Evolutionary conservation across 2,888 invertebrate species (phyloP).

Genomic region (Ernsta delagoae): DNA sequence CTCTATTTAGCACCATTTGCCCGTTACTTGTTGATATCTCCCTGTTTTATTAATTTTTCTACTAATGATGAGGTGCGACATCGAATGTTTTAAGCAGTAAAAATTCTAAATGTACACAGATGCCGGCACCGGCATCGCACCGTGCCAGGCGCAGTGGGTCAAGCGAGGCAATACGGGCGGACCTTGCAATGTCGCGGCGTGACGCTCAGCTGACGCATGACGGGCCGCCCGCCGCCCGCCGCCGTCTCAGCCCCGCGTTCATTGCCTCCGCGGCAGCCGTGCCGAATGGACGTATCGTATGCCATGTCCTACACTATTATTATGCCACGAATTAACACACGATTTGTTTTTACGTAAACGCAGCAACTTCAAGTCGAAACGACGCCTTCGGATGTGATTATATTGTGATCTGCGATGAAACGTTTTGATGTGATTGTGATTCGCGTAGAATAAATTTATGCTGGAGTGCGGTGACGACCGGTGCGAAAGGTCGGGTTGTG

Average conservation of each 20-base stretch:
- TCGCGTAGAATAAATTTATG: conserved; percentile 66
- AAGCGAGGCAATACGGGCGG: conserved; percentile 76
- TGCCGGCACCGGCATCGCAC: conserved; percentile 48
- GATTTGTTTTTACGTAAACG: conserved; percentile 39
- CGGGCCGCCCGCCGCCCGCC: conserved; percentile 75
- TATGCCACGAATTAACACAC: conserved; percentile 36
- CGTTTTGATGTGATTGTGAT: conserved; percentile 65
- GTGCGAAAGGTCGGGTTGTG: conserved; percentile 84
- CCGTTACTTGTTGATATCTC: conserved; percentile 27
- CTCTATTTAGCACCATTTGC: conserved; percentile 41
- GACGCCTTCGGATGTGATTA: conserved; percentile 52
- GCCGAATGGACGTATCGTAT: conserved; percentile 72
- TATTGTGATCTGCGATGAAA: conserved; percentile 55
- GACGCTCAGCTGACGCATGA: conserved; percentile 83
- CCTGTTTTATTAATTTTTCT: conserved; percentile 12
- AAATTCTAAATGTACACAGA: conserved; percentile 5
- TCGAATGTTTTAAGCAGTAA: conserved; percentile 5
- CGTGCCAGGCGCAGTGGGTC: conserved; percentile 84
- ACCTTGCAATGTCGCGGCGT: conserved; percentile 87
- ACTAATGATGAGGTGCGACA: background rate
- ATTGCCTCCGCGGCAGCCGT: conserved; percentile 88
- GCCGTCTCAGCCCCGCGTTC: conserved; percentile 83
- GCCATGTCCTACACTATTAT: conserved; percentile 46
- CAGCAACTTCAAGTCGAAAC: conserved; percentile 22
- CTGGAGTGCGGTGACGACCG: conserved; percentile 81